Evolutionary conservation across 2,888 invertebrate genomes (phyloP), one percentile per base, ranked within the genome.

Genomic region (Eubasilissa splendida): DNA sequence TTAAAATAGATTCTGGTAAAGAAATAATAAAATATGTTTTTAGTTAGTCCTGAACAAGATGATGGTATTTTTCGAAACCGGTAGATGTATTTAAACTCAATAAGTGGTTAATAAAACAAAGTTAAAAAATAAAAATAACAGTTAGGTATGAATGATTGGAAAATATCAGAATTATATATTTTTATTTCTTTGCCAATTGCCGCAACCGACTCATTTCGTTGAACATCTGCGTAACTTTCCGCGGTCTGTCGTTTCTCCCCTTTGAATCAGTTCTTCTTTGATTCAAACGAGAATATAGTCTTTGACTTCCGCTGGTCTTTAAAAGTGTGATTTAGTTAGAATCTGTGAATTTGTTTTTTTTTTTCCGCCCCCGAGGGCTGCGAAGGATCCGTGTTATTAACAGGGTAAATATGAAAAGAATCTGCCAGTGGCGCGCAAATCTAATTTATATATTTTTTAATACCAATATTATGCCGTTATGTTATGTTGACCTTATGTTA

Each of bases 301-400:
- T 56, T 56, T 56, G 71, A 56, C 58, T 31, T 56, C 31, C 33
- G 11, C 33, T 56, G 9, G 56, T 31, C 22, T 73, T 73, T 73
- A 50, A 73, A 73, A 73, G 56, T 58, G 58, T 54, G 56, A 73
- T 73, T 73, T 70, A 70, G 70, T 70, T 52, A 14, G 50, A 31
- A 68, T 68, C 68, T 68, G 71, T 31, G 56, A 73, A 73, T 73
- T 73, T 56, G 71, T 33, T 56, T 73, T 73, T 58, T 70, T 70
- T 56, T 42, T 42, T 42, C 42, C 42, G 7, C 42, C 42, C 42
- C 42, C 42, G 42, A 42, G 42, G 42, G 42, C 4, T 5, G 63
- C 63, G 33, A 63, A 63, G 33, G 33, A 11, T 70, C 10, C 52
- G 53, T 22, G 52, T 70, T 70, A 70, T 70, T 70, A 70, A 22